phyloP scores from a whole-genome alignment of 2,888 invertebrate species.

The Oscheius myriophilus region DNA sequence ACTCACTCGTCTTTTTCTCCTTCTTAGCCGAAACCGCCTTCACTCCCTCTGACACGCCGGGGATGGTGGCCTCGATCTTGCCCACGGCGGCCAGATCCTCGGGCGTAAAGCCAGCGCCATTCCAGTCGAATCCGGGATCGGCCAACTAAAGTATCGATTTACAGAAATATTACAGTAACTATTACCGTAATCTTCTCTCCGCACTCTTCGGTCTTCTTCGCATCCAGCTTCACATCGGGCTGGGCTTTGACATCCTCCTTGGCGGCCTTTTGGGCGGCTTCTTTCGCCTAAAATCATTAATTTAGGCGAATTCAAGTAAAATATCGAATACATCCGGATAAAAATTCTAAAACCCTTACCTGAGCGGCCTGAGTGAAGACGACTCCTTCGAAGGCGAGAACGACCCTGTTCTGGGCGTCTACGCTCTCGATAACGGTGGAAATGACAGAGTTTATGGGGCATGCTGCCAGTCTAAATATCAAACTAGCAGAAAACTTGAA shows the following conservation, averaged over 20 bases:
- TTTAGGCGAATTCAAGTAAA: no score
- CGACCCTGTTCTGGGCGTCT: neutral
- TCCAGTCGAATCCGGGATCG: slow-evolving; percentile 63
- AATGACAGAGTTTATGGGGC: neutral
- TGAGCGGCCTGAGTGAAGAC: neutral
- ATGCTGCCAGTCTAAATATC: neutral
- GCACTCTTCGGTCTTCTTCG: neutral
- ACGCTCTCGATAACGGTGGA: neutral
- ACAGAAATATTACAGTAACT: neutral
- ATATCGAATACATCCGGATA: no score
- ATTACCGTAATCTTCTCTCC: slow-evolving; percentile 22
- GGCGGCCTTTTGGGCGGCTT: no score
- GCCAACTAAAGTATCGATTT: slow-evolving; percentile 31
- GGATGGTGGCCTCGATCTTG: slow-evolving; percentile 30
- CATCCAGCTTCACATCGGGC: no score
- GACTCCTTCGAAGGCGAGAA: neutral
- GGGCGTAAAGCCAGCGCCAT: slow-evolving; percentile 47
- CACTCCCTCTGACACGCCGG: slow-evolving; percentile 5
- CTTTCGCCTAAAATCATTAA: no score
- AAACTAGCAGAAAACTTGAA: no score
- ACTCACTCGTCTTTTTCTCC: slow-evolving; percentile 29
- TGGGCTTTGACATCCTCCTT: no score
- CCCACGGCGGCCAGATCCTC: slow-evolving; percentile 56
- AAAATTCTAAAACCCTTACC: neutral
- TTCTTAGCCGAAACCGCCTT: slow-evolving; percentile 1